A percentile compares a stretch with the other conserved stretches of the same genome.
Evolutionary conservation across 2,113 vertebrate species (phyloP).

Genomic region (mouse (Mus musculus)): GRCm39 chr6:48950001-48950500

Average conservation of each 20-base stretch:
- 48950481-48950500: background rate
- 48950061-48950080: background rate
- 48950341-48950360: background rate
- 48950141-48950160: background rate
- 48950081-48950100: background rate
- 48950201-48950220: background rate
- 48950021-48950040: background rate
- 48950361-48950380: background rate
- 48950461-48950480: background rate
- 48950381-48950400: background rate
- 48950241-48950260: background rate
- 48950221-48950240: background rate
- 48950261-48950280: background rate
- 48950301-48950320: background rate
- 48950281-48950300: background rate
- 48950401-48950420: too few relatives aligned
- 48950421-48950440: background rate
- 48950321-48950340: background rate
- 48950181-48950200: background rate
- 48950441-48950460: background rate
- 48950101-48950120: background rate
- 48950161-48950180: background rate
- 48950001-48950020: background rate
- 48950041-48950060: background rate
- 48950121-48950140: background rate